Evolutionary conservation across 1,140 invertebrate species (phyloP), one percentile per base, ranked within the genome.

Genomic region (Drosophila auraria): DNA sequence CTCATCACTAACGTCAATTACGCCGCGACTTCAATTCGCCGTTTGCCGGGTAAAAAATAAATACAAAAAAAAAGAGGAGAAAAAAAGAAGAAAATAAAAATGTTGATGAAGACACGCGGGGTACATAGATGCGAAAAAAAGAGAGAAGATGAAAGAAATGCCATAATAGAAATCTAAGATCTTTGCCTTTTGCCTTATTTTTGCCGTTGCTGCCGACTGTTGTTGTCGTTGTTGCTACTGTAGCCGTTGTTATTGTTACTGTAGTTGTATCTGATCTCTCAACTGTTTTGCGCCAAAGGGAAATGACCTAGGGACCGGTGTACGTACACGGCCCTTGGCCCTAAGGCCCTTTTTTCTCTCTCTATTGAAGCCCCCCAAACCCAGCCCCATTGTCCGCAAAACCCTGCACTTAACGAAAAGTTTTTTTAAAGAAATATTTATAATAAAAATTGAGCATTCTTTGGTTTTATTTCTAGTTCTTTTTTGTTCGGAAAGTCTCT

Each of bases 1-100:
- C 78, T 87, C 83, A 83, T 87, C 80, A 70, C 77, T 75, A 83
- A 75, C 81, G 68, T 83, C 83, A 87, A 87, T 87, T 87, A 87
- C 83, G 66, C 65, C 80, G 74, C 65, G 75, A 69, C 71, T 73
- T 61, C 71, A 73, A 73, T 73, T 73, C 54, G 70, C 68, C 68
- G 71, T 76, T 74, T 64, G 68, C 68, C 69, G 60, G 51, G 27
- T 25, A 61, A 68, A 71, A 50, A 40, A 25, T 59, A 72, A 72
- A 73, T 50, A 60, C 30, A 68, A 49, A 33, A 23, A 14, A 53
- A 25, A 33, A 56, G 56, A 33, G n/a, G n/a, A 47, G 20, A 58
- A 47, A 69, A 73, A 57, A 49, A 61, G 27, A 62, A 57, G 47
- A 70, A 70, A 70, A 70, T 70, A 54, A 68, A 68, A 70, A 70